These are phyloP conservation scores for Harpalus rufipes DNA, from an alignment of 2,888 invertebrate species.

Conservation along the genomic window DNA sequence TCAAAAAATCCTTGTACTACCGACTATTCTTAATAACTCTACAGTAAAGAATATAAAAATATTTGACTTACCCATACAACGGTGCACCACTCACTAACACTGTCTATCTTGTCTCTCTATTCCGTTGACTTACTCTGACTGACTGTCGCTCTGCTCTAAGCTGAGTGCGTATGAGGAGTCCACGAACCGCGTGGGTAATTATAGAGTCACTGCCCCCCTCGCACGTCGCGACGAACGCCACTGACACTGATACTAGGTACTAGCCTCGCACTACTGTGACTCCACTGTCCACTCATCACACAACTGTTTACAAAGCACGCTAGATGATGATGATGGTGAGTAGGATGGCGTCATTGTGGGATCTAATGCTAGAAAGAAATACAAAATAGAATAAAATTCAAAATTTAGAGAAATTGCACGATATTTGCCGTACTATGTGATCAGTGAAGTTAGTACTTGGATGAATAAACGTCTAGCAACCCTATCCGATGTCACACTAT, in stretches of 20 bases:
- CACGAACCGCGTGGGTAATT: slow-evolving; percentile 49
- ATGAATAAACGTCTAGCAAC: too few species aligned
- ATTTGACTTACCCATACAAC: slow-evolving; percentile 58
- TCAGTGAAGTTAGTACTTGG: too few species aligned
- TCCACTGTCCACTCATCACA: not conserved
- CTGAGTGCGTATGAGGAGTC: not conserved
- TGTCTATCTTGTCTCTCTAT: too few species aligned
- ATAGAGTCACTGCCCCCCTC: slow-evolving; percentile 50
- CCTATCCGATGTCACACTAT: too few species aligned
- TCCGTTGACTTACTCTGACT: not conserved
- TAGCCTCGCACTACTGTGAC: not conserved
- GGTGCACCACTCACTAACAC: slow-evolving; percentile 38
- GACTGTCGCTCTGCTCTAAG: too few species aligned
- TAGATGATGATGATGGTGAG: not conserved
- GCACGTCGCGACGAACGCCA: not conserved
- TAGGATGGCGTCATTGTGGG: slow-evolving; percentile 1
- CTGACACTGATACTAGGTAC: not conserved
- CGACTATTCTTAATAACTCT: too few species aligned
- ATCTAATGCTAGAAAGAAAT: too few species aligned
- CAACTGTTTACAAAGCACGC: not conserved
- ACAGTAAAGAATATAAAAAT: not conserved
- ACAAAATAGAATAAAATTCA: too few species aligned
- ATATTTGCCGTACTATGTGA: too few species aligned
- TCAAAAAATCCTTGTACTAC: too few species aligned
- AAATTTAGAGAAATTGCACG: too few species aligned